These are phyloP conservation scores for Hyposoter dolosus DNA, from an alignment of 2,888 invertebrate species.

Conservation along the genomic window DNA sequence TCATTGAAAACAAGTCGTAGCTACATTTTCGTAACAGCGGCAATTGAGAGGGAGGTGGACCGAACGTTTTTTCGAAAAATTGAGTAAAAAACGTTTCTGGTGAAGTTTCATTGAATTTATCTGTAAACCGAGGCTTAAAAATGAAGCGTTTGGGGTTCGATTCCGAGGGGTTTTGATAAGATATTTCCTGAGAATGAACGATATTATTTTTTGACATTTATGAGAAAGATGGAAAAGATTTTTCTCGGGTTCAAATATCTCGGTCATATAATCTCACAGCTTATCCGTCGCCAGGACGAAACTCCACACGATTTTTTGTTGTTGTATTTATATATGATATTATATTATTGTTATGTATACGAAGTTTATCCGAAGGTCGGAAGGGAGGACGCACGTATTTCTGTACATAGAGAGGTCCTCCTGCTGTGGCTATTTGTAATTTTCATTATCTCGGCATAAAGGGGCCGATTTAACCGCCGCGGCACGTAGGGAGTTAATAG, in stretches of 20 bases:
- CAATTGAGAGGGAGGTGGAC: constrained; percentile 59
- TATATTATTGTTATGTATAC: neutral
- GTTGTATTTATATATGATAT: constrained; percentile 1
- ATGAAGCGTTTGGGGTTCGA: neutral
- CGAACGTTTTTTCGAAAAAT: neutral
- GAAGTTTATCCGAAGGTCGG: constrained; percentile 55
- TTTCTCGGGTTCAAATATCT: neutral
- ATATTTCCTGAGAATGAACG: neutral
- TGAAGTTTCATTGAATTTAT: neutral
- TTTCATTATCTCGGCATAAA: constrained; percentile 84
- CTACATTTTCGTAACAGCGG: constrained; percentile 61
- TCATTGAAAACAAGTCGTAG: constrained; percentile 66
- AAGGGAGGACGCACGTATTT: constrained; percentile 75
- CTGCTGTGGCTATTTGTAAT: constrained; percentile 83
- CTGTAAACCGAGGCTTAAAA: neutral
- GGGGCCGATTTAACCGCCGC: constrained; percentile 82
- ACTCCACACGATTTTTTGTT: neutral
- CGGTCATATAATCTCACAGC: neutral
- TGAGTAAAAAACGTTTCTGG: neutral
- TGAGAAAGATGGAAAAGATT: neutral
- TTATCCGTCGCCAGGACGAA: constrained; percentile 9
- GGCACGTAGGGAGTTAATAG: constrained; percentile 84
- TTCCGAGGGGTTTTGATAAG: neutral
- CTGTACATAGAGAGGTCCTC: constrained; percentile 36
- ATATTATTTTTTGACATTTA: neutral